Conservation (phyloP, 2,113 vertebrate species). For the Agelaius phoeniceus region DNA sequence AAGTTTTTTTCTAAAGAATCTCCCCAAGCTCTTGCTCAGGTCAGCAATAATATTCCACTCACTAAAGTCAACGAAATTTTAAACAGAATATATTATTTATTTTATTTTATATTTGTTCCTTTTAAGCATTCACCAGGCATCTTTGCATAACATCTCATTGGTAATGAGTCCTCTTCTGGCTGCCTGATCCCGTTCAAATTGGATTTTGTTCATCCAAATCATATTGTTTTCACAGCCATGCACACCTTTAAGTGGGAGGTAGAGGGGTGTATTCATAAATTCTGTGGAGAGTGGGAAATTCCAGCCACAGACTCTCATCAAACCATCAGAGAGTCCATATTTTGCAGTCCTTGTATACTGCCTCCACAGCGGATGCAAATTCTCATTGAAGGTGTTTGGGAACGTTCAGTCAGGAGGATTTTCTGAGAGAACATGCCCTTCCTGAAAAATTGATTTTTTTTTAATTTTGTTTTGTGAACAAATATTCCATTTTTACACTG, state of each 20-base stretch:
- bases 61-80: not conserved
- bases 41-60: not conserved
- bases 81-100: not conserved
- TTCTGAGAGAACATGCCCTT: not conserved
- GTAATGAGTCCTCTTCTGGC: not conserved
- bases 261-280: fast-evolving
- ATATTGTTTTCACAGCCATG: not conserved
- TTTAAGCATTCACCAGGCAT: not conserved
- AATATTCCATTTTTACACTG: not conserved
- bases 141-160: not conserved
- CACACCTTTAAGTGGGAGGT: not conserved
- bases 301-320: not conserved
- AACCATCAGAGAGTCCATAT: not conserved
- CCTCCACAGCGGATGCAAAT: not conserved
- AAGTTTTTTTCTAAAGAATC: not conserved
- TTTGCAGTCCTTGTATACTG: not conserved
- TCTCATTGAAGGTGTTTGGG: not conserved
- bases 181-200: not conserved
- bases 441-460: not conserved
- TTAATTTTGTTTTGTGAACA: not conserved
- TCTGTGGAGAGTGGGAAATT: not conserved
- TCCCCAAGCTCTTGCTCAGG: not conserved
- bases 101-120: not conserved
- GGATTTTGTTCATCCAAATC: not conserved
- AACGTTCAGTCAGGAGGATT: not conserved